Evolutionary conservation across 2,113 vertebrate genomes (phyloP), one percentile per base, ranked within the genome.

Genomic region (Phycodurus eques): DNA sequence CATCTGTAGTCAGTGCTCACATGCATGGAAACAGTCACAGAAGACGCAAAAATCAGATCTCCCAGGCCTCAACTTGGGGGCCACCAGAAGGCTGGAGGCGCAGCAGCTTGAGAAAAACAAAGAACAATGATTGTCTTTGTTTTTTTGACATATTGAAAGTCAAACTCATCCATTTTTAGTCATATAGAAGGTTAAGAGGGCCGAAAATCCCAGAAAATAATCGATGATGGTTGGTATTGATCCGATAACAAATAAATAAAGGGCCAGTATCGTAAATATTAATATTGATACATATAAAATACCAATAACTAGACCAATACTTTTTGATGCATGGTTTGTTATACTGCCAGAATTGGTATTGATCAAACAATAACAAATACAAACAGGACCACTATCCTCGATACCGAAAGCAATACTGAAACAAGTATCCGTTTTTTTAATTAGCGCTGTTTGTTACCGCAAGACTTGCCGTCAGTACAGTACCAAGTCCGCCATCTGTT

Each of bases 1-100:
- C 33, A 63, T 63, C 33, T 39, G 62, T 17, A 64, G 35, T 64
- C 61, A 63, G 61, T 35, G 61, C 33, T 42, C 13, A 63, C 39
- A 53, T 20, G 20, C 53, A n/a, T 9, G 9, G 3, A 20, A 54
- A n/a, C 20, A 10, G 53, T n/a, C 8, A 54, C 53, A 54, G 53
- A 54, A 54, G 20, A 54, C 53, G n/a, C 15, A 56, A 51, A 56
- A 51, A 56, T 9, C 1, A 59, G n/a, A 31, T n/a, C 12, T 27
- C 22, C 13, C 56, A 59, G 11, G 13, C n/a, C 22, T 59, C 56
- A 59, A 12, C 22, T 27, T 9, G n/a, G 11, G 56, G 56, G 22
- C 22, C 27, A 31, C 11, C 56, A 12, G 22, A 31, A 13, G 46
- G 6, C 46, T 47, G 46, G 46, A 47, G 46, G 46, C 2, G 46